Evolutionary conservation across 2,888 invertebrate species (phyloP).

Genomic region (Himalopsyche kuldschensis): DNA sequence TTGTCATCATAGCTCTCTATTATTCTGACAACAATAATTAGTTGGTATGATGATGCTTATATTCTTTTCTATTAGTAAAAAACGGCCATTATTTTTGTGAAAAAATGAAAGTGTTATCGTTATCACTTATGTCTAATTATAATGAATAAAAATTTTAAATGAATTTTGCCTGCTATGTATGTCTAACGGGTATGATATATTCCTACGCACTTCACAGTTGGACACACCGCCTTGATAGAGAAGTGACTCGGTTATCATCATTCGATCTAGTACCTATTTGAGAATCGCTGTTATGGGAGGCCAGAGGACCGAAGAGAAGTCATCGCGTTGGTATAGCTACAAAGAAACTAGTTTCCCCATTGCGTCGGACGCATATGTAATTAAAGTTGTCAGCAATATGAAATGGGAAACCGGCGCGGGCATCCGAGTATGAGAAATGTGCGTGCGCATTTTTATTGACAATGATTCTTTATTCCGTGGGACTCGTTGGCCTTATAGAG

Average conservation of each 20-base stretch:
- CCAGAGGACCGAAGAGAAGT: neutral
- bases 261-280: neutral
- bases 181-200: neutral
- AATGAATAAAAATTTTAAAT: too few species aligned
- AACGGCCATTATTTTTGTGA: too few species aligned
- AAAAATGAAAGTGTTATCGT: too few species aligned
- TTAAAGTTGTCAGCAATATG: constrained; percentile 34
- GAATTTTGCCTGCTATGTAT: too few species aligned
- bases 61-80: too few species aligned
- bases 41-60: too few species aligned
- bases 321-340: constrained; percentile 2
- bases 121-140: too few species aligned
- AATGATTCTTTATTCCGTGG: constrained; percentile 8
- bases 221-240: neutral
- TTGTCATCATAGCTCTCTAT: too few species aligned
- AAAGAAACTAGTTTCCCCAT: constrained; percentile 15
- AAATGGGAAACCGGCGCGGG: constrained; percentile 29
- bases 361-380: constrained; percentile 27
- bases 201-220: neutral
- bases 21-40: too few species aligned
- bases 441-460: constrained; percentile 24
- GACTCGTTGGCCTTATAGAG: neutral
- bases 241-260: neutral
- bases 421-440: constrained; percentile 17
- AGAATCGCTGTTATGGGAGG: neutral